These are phyloP conservation scores for Cryptocephalus moraei DNA, from an alignment of 2,888 invertebrate genomes.

Conservation along the genomic window DNA sequence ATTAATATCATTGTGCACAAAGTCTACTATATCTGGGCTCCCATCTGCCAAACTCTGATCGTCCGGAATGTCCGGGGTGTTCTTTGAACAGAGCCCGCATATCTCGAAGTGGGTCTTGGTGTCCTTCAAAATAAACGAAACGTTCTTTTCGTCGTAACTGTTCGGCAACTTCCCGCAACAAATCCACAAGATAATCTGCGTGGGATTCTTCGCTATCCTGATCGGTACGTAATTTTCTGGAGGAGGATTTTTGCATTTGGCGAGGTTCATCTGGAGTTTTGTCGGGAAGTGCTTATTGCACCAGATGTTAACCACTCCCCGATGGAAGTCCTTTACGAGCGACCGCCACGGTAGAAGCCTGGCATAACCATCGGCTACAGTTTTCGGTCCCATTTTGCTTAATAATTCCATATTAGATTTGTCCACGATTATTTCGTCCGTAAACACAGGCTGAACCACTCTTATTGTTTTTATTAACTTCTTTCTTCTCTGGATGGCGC, in stretches of 20 bases:
- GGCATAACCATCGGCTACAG: slow-evolving; percentile 17
- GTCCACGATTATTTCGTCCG: slow-evolving; percentile 20
- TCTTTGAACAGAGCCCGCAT: slow-evolving; percentile 30
- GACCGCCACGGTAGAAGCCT: slow-evolving; percentile 25
- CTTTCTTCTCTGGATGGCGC: slow-evolving; percentile 11
- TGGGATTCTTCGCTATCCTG: slow-evolving; percentile 5
- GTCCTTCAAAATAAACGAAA: slow-evolving; percentile 28
- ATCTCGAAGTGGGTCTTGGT: slow-evolving; percentile 27
- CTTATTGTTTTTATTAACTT: neutral
- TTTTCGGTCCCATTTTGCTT: slow-evolving; percentile 17
- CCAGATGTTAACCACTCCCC: slow-evolving; percentile 23
- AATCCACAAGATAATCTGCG: slow-evolving; percentile 28
- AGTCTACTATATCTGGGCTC: neutral
- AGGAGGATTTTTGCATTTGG: slow-evolving; percentile 7
- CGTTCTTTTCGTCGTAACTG: slow-evolving; percentile 17
- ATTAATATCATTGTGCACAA: neutral
- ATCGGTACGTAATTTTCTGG: slow-evolving; percentile 25
- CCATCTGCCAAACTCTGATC: neutral
- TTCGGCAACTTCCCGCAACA: slow-evolving; percentile 21
- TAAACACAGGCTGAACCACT: slow-evolving; percentile 11
- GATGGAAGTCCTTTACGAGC: slow-evolving; percentile 19
- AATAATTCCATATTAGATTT: slow-evolving; percentile 13
- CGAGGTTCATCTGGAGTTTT: slow-evolving; percentile 18
- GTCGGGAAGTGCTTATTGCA: slow-evolving; percentile 16
- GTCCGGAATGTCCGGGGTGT: slow-evolving; percentile 1